These are phyloP conservation scores for Crotalus horridus DNA, from an alignment of 2,113 vertebrate genomes.

Conservation along the genomic window DNA sequence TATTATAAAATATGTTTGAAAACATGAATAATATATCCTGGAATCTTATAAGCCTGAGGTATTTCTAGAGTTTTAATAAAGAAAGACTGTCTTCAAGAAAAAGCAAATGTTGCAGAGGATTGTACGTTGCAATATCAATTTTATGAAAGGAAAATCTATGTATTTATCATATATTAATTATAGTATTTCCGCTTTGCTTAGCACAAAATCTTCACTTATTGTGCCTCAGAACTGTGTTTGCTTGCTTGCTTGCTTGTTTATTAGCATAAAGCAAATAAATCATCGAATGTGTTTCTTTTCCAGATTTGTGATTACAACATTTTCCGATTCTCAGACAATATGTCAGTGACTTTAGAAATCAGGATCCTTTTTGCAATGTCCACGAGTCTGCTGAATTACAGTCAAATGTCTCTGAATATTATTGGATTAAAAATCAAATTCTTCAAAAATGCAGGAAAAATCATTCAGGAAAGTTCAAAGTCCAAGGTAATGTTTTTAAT, in stretches of 20 bases:
- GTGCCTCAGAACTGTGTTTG: neutral
- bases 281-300: neutral
- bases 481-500: neutral
- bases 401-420: neutral
- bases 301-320: neutral
- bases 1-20: neutral
- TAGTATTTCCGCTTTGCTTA: neutral
- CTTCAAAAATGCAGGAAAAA: conserved; percentile 2
- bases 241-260: neutral
- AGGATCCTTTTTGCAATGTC: neutral
- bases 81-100: neutral
- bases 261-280: neutral
- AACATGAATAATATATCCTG: neutral
- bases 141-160: neutral
- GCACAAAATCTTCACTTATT: neutral
- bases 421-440: conserved; percentile 19
- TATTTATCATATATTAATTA: neutral
- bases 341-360: neutral
- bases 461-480: neutral
- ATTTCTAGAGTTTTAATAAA: neutral
- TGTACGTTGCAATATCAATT: neutral
- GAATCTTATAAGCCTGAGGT: neutral
- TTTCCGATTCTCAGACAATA: neutral
- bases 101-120: neutral
- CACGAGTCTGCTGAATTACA: neutral